A percentile compares a stretch with the other conserved stretches of the same genome.
Evolutionary conservation across 1,140 invertebrate species (phyloP).

Genomic region (Gerris buenoi): DNA sequence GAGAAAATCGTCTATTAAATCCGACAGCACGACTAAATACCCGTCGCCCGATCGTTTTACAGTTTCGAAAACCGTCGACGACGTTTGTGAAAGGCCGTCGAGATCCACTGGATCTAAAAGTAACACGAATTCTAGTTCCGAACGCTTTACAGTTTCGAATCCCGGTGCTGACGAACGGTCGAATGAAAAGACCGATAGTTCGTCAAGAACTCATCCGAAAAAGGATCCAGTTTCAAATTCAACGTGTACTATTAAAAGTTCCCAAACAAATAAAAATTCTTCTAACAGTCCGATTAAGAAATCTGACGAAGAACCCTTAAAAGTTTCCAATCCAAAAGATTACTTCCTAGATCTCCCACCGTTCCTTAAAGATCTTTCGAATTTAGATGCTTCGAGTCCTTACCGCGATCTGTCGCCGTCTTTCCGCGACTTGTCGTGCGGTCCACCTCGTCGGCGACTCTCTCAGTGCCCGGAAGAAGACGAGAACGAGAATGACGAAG

Average conservation of each 20-base stretch:
- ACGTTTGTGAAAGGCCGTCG: neutral
- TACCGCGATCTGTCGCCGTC: neutral
- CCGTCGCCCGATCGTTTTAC: neutral
- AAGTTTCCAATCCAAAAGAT: too few relatives aligned
- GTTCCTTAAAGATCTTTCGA: neutral
- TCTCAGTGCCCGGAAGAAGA: slow-evolving; percentile 8
- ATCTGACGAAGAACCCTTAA: too few relatives aligned
- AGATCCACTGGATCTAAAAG: neutral
- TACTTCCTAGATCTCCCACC: too few relatives aligned
- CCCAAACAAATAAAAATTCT: too few relatives aligned
- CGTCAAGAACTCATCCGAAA: neutral
- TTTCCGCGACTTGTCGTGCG: neutral
- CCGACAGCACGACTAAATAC: neutral
- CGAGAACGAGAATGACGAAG: neutral
- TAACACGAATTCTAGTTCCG: neutral
- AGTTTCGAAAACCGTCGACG: neutral
- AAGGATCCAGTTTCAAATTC: too few relatives aligned
- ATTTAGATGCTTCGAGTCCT: too few relatives aligned
- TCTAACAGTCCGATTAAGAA: too few relatives aligned
- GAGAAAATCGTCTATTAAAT: too few relatives aligned
- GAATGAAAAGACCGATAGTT: too few relatives aligned
- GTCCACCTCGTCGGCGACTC: neutral
- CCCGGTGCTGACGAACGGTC: neutral
- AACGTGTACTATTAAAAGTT: too few relatives aligned
- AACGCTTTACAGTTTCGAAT: neutral